Evolutionary conservation across 2,888 invertebrate genomes (phyloP).

Genomic region (Chrysotoxum bicinctum): DNA sequence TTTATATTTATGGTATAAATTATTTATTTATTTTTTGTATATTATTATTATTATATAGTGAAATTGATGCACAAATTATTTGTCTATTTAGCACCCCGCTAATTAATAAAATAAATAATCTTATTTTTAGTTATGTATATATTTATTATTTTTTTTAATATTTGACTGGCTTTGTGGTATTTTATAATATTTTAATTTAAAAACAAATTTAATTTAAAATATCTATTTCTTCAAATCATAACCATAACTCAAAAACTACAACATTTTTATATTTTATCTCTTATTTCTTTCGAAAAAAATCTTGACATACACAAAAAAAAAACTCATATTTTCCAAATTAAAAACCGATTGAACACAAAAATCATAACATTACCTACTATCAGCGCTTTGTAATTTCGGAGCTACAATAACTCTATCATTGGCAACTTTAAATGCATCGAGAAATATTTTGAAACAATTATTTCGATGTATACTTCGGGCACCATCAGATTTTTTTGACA

Average conservation of each 20-base stretch:
- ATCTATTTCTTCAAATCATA: neutral
- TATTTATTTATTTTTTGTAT: slow-evolving; percentile 6
- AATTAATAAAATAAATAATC: slow-evolving; percentile 1
- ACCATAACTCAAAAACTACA: slow-evolving; percentile 15
- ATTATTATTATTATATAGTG: neutral
- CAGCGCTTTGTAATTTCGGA: slow-evolving; percentile 78
- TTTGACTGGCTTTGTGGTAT: slow-evolving; percentile 8
- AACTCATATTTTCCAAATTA: slow-evolving; percentile 14
- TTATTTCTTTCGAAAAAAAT: slow-evolving; percentile 18
- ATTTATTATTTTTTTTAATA: neutral
- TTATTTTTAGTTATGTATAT: slow-evolving; percentile 7
- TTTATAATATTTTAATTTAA: slow-evolving; percentile 9
- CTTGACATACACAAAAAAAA: neutral
- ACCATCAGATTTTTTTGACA: slow-evolving; percentile 85
- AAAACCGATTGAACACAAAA: neutral
- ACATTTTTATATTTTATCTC: slow-evolving; percentile 45
- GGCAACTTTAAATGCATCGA: slow-evolving; percentile 78
- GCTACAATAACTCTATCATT: slow-evolving; percentile 78
- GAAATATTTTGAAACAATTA: slow-evolving; percentile 79
- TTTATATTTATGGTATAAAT: slow-evolving; percentile 81
- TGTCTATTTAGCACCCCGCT: slow-evolving; percentile 20
- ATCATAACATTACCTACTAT: slow-evolving; percentile 53
- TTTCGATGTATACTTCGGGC: slow-evolving; percentile 83
- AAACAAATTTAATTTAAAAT: slow-evolving; percentile 6
- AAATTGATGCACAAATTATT: slow-evolving; percentile 4